Evolutionary conservation across 2,113 vertebrate genomes (phyloP).

Genomic region (Rattus rattus): DNA sequence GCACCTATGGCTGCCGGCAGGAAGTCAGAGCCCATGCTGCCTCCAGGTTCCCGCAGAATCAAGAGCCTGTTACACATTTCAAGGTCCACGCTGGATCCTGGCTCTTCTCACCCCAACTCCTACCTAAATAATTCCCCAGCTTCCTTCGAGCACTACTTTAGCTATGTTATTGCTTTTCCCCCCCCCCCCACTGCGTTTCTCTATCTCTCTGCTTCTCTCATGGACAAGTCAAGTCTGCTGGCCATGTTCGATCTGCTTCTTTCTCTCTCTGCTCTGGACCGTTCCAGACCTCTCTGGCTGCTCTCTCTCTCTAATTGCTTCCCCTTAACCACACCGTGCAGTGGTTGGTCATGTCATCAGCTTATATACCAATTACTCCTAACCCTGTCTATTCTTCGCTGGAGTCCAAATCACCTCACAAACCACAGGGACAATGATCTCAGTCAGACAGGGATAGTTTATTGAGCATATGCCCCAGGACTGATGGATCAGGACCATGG

Average conservation of each 20-base stretch:
- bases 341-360: background rate
- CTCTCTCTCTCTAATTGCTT: background rate
- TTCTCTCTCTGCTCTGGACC: background rate
- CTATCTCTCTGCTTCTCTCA: background rate
- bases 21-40: background rate
- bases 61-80: no score
- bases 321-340: background rate
- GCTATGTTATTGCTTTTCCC: no score
- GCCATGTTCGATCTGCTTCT: no score
- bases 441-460: no score
- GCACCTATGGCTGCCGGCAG: background rate
- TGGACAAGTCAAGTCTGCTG: no score
- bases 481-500: no score
- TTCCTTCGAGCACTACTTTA: background rate
- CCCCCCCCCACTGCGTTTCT: no score
- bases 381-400: background rate
- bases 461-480: no score
- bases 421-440: no score
- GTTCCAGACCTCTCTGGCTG: background rate
- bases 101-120: background rate
- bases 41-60: background rate
- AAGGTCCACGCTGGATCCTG: no score
- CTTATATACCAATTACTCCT: background rate
- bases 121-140: background rate
- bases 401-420: no score